Conservation (phyloP, 2,888 invertebrate species). For the Calameuta filiformis region DNA sequence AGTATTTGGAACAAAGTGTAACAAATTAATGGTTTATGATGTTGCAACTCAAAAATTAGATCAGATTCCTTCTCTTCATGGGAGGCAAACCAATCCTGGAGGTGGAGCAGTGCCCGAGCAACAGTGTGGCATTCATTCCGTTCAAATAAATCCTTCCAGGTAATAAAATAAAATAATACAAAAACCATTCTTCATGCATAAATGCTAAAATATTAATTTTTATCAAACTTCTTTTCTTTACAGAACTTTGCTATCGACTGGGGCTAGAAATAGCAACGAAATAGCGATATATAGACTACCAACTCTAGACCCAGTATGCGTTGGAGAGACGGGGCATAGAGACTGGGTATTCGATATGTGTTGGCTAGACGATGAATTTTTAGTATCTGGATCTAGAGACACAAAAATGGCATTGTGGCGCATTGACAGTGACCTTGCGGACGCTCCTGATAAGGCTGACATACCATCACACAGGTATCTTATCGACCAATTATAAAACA, state of each 20-base stretch:
- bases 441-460: constrained; percentile 66
- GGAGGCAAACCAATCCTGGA: constrained; percentile 69
- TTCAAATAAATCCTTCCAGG: constrained; percentile 91
- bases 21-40: constrained; percentile 94
- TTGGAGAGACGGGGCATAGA: constrained; percentile 89
- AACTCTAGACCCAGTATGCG: constrained; percentile 94
- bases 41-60: constrained; percentile 87
- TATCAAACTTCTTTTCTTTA: constrained; percentile 21
- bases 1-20: constrained; percentile 97
- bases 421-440: constrained; percentile 70
- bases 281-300: constrained; percentile 91
- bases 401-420: constrained; percentile 92
- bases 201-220: not conserved
- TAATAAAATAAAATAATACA: constrained; percentile 24
- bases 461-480: constrained; percentile 66
- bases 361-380: constrained; percentile 95
- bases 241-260: constrained; percentile 88
- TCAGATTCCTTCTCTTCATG: constrained; percentile 87
- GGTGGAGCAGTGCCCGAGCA: constrained; percentile 71
- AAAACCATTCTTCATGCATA: not conserved
- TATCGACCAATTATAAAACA: constrained; percentile 3
- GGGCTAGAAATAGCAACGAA: constrained; percentile 92
- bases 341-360: constrained; percentile 96
- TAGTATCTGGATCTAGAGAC: constrained; percentile 94
- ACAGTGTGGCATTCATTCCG: constrained; percentile 92